Evolutionary conservation across 2,797 vertebrate genomes (phyloP).

Genomic region (Pipistrellus nathusii): DNA sequence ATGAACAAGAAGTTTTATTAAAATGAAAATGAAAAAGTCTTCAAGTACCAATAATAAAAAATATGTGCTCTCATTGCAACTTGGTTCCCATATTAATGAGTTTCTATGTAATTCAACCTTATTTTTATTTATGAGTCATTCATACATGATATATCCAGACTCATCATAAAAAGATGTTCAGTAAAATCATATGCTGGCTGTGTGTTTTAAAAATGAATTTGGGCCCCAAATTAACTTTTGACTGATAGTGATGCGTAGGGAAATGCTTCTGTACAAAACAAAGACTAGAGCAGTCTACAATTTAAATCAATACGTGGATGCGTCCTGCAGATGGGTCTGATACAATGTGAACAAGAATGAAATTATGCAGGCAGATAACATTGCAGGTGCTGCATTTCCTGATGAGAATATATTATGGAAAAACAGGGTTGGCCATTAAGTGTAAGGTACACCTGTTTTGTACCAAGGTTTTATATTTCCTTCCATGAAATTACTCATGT

Average conservation of each 20-base stretch:
- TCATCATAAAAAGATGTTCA: conserved; percentile 63
- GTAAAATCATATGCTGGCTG: conserved; percentile 23
- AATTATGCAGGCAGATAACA: conserved; percentile 58
- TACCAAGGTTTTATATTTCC: conserved; percentile 11
- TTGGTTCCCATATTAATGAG: conserved; percentile 19
- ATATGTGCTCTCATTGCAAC: background rate
- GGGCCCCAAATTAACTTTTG: conserved; percentile 70
- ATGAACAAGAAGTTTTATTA: background rate
- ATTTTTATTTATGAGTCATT: conserved; percentile 76
- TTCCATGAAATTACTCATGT: background rate
- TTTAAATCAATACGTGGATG: conserved; percentile 66
- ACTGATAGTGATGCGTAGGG: conserved; percentile 34
- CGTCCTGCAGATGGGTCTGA: conserved; percentile 49
- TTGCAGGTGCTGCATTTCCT: conserved; percentile 52
- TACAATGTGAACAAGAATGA: conserved; percentile 52
- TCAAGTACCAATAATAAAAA: conserved; percentile 48
- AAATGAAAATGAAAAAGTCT: conserved; percentile 34
- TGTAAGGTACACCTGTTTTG: conserved; percentile 26
- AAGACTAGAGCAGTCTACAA: conserved; percentile 44
- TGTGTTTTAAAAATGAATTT: conserved; percentile 68
- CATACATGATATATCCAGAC: background rate
- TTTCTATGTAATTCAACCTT: conserved; percentile 41
- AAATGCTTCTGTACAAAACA: conserved; percentile 54
- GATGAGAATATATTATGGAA: conserved; percentile 40
- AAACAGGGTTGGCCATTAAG: background rate